phyloP scores from a whole-genome alignment of 2,888 invertebrate genomes.

The Scaptomyza reducta region DNA sequence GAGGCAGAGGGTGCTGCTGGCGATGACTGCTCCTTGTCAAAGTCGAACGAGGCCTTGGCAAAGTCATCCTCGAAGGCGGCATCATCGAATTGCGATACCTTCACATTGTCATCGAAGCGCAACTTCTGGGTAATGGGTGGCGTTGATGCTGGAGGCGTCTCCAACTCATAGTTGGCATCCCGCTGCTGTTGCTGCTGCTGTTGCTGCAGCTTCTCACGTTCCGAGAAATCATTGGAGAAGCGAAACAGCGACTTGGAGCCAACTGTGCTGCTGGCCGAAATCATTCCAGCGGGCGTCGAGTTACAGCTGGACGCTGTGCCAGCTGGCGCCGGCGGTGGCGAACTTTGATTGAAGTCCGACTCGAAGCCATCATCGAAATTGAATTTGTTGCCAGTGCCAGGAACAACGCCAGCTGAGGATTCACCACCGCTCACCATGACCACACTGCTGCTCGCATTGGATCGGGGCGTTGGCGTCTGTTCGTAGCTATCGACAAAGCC shows the following conservation, averaged over 20 bases:
- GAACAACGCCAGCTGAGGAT: slow-evolving; percentile 59
- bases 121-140: slow-evolving; percentile 82
- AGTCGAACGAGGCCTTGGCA: slow-evolving; percentile 84
- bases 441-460: slow-evolving; percentile 76
- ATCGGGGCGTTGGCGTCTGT: slow-evolving; percentile 80
- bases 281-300: slow-evolving; percentile 76
- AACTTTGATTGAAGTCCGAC: slow-evolving; percentile 83
- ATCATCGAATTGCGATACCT: slow-evolving; percentile 84
- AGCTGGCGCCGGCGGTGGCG: slow-evolving; percentile 78
- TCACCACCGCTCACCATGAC: slow-evolving; percentile 73
- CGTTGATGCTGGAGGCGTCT: slow-evolving; percentile 63
- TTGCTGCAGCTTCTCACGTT: slow-evolving; percentile 77
- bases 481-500: slow-evolving; percentile 82
- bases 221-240: slow-evolving; percentile 88
- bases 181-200: slow-evolving; percentile 59
- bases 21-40: slow-evolving; percentile 82
- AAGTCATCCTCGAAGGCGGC: slow-evolving; percentile 86
- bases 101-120: slow-evolving; percentile 90
- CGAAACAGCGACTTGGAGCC: slow-evolving; percentile 84
- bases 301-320: slow-evolving; percentile 81
- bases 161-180: slow-evolving; percentile 57
- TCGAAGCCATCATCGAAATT: slow-evolving; percentile 84
- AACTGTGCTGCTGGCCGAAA: slow-evolving; percentile 58
- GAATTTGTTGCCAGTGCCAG: slow-evolving; percentile 72
- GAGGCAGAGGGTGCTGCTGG: slow-evolving; percentile 46